Evolutionary conservation across 1,140 invertebrate genomes (phyloP).

Genomic region (Drosophila busckii): DNA sequence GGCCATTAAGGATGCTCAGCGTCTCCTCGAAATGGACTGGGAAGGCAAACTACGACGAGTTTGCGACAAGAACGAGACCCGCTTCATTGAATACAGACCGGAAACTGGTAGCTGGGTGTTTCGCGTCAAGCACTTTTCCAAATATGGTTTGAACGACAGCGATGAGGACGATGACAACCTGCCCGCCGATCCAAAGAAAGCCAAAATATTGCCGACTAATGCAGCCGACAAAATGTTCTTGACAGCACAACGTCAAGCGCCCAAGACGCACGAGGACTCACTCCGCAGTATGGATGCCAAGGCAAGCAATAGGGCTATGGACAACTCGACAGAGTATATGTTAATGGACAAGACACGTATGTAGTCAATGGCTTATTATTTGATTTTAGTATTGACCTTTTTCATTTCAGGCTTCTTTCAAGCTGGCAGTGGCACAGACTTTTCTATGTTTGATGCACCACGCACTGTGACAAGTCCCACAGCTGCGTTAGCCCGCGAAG

Average conservation of each 20-base stretch:
- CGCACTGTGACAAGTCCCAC: constrained; percentile 79
- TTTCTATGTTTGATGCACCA: constrained; percentile 55
- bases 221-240: constrained; percentile 50
- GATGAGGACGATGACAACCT: constrained; percentile 83
- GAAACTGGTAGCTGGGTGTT: constrained; percentile 98
- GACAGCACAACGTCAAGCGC: constrained; percentile 46
- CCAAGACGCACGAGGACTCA: constrained; percentile 59
- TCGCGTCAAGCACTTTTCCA: constrained; percentile 97
- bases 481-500: constrained; percentile 80
- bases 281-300: constrained; percentile 58
- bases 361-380: background rate
- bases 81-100: constrained; percentile 96
- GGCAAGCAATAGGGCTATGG: constrained; percentile 50
- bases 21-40: constrained; percentile 91
- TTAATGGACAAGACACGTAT: constrained; percentile 69
- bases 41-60: constrained; percentile 90
- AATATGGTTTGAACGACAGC: constrained; percentile 94
- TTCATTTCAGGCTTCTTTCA: constrained; percentile 57
- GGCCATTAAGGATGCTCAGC: constrained; percentile 89
- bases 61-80: constrained; percentile 91
- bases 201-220: constrained; percentile 40
- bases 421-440: constrained; percentile 47
- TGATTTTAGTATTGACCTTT: background rate
- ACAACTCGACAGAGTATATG: constrained; percentile 61
- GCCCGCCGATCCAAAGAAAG: constrained; percentile 74